Evolutionary conservation across 2,888 invertebrate genomes (phyloP), one percentile per base, ranked within the genome.

Genomic region (Aelia acuminata): DNA sequence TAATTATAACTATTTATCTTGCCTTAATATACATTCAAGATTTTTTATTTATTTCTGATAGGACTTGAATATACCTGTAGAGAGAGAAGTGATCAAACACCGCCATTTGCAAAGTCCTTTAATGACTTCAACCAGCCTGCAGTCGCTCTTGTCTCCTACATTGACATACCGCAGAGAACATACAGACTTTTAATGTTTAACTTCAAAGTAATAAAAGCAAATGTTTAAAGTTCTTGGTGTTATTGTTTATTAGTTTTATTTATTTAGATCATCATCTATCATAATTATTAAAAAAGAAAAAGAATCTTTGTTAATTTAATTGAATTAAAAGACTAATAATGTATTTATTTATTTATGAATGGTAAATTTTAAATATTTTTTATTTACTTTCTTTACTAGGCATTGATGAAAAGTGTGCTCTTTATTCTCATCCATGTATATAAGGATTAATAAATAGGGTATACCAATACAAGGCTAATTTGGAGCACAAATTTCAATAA

Each of bases 1-100:
- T 0, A 26, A 13, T 57, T 57, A 13, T 57, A 57, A 57, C 26
- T 57, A 26, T 31, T 26, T 63, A 18, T 31, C 31, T 26, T 31
- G 18, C 31, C 31, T 63, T 18, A 63, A 63, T 63, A n/a, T n/a
- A n/a, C 18, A 31, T 63, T 2, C 63, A 31, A 31, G 26, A 8
- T 63, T 31, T 63, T 63, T 63, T 7, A 1, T 63, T 63, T 15
- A 26, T 31, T 85, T 57, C 39, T 86, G 70, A 85, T 91, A 94
- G 94, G 94, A 94, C 92, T 92, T 94, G 91, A 94, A 94, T 93
- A 93, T 93, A 92, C 93, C 94, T 93, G 93, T 93, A 92, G 94
- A 94, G 94, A 94, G 94, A 92, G 94, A 95, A 94, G 94, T 94
- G 92, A 95, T 94, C 92, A 94, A 93, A 92, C 95, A 95, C 90